Evolutionary conservation across 1,140 invertebrate species (phyloP).

Genomic region (Varroa destructor): DNA sequence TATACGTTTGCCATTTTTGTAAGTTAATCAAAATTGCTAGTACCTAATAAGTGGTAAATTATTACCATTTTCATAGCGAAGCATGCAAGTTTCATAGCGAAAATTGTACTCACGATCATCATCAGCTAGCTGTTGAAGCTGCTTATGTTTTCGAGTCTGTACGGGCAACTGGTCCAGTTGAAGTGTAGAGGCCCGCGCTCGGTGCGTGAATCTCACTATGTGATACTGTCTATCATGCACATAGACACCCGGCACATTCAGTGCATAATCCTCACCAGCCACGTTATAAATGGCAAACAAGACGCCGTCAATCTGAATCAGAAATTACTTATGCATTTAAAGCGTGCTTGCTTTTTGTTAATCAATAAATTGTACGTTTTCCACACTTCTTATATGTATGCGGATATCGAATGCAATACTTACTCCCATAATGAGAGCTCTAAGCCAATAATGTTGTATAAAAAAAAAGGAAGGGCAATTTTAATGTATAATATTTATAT

Average conservation of each 20-base stretch:
- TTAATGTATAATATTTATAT: no score
- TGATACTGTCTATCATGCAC: slow-evolving; percentile 89
- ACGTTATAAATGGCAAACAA: slow-evolving; percentile 86
- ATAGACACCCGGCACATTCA: slow-evolving; percentile 72
- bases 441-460: no score
- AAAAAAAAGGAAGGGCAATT: no score
- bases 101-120: slow-evolving; percentile 1
- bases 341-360: slow-evolving; percentile 5
- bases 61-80: no score
- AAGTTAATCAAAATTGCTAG: no score
- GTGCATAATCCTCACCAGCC: slow-evolving; percentile 72
- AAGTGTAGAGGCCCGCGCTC: slow-evolving; percentile 73
- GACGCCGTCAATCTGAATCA: slow-evolving; percentile 67
- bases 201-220: slow-evolving; percentile 71
- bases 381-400: neutral
- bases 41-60: no score
- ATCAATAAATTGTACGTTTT: neutral
- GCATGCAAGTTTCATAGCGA: no score
- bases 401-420: neutral
- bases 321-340: neutral
- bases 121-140: neutral
- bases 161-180: slow-evolving; percentile 81
- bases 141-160: slow-evolving; percentile 42
- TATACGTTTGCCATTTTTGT: no score
- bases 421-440: no score